phyloP scores from a whole-genome alignment of 2,797 vertebrate species.

The Dryobates pubescens region DNA sequence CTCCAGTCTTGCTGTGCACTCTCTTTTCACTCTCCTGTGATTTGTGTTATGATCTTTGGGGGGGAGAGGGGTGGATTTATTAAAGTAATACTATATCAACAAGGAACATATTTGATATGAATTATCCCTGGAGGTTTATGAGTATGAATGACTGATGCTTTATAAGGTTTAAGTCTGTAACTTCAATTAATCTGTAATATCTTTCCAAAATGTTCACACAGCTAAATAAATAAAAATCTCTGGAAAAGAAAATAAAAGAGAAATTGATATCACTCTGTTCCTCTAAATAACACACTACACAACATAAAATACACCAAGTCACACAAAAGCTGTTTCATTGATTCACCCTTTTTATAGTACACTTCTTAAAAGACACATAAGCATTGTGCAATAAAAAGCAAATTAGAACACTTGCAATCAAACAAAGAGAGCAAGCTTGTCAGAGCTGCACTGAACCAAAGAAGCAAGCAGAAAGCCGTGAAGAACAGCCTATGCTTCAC shows the following conservation, averaged over 20 bases:
- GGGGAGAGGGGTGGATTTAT: background rate
- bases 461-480: background rate
- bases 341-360: constrained; percentile 48
- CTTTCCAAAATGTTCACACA: constrained; percentile 39
- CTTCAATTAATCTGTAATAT: constrained; percentile 55
- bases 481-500: background rate
- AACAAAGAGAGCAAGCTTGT: constrained; percentile 31
- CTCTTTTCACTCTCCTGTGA: constrained; percentile 14
- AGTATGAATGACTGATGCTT: constrained; percentile 36
- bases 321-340: constrained; percentile 42
- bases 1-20: background rate
- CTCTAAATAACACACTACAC: constrained; percentile 49
- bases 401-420: constrained; percentile 41
- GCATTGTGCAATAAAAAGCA: constrained; percentile 39
- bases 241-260: background rate
- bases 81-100: constrained; percentile 11
- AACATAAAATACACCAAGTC: constrained; percentile 26
- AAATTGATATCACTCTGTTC: constrained; percentile 18
- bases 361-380: constrained; percentile 28
- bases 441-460: constrained; percentile 1
- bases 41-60: background rate
- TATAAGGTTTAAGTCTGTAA: constrained; percentile 43
- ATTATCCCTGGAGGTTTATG: constrained; percentile 42
- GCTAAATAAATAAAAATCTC: background rate
- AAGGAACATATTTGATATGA: constrained; percentile 29